phyloP scores from a whole-genome alignment of 2,797 vertebrate genomes.

The Artibeus jamaicensis region DNA sequence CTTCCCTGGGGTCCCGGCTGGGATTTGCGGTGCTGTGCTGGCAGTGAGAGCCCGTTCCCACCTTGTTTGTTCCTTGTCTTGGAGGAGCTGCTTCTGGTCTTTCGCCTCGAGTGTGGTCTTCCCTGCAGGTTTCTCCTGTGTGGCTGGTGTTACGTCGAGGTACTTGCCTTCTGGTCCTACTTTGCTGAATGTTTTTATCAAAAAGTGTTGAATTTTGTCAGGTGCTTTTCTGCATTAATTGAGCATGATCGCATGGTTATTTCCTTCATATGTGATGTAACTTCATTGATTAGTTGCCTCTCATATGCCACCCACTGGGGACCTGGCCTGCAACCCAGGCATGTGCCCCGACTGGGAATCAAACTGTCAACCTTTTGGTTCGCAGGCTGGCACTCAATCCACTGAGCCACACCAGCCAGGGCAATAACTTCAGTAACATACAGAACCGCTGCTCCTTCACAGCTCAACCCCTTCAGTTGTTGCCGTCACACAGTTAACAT shows the following conservation, averaged over 20 bases:
- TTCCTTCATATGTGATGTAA: neutral
- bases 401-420: too few species aligned
- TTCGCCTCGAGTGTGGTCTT: neutral
- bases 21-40: neutral
- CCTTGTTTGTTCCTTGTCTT: neutral
- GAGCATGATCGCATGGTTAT: neutral
- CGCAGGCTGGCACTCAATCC: too few species aligned
- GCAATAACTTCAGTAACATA: neutral
- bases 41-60: neutral
- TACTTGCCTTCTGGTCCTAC: neutral
- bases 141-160: neutral
- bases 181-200: neutral
- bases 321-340: too few species aligned
- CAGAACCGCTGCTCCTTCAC: neutral
- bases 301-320: too few species aligned
- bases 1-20: neutral
- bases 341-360: too few species aligned
- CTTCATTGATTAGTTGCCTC: too few species aligned
- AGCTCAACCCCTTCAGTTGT: neutral
- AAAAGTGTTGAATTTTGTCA: neutral
- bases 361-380: too few species aligned
- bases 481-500: neutral
- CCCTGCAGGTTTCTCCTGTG: neutral
- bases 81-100: neutral
- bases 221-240: neutral